phyloP scores from a whole-genome alignment of 2,797 vertebrate species.

The Tadarida brasiliensis region DNA sequence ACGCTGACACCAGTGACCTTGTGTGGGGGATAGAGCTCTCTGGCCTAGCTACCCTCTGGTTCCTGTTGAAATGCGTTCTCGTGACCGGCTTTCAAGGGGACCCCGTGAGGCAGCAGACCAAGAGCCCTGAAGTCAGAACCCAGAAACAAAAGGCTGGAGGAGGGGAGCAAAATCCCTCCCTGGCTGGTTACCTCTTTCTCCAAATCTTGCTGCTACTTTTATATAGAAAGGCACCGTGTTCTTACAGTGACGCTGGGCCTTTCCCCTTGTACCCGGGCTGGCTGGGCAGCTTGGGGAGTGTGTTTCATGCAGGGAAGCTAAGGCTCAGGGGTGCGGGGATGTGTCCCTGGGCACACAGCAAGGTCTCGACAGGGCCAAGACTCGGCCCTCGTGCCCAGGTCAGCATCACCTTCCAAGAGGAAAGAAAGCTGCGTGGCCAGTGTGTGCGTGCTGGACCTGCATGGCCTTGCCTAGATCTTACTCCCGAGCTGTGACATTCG shows the following conservation, averaged over 20 bases:
- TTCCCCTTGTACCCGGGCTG: not conserved
- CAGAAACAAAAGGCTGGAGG: not conserved
- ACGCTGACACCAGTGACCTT: not conserved
- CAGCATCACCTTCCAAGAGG: not conserved
- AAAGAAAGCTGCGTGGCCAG: not conserved
- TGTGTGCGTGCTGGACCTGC: accelerated
- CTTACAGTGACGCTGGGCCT: not conserved
- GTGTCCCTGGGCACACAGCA: not conserved
- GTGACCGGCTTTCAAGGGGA: not conserved
- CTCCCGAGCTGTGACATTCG: not conserved
- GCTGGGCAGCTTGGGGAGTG: not conserved
- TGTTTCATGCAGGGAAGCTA: not conserved
- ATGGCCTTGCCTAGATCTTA: not conserved
- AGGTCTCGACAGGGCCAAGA: not conserved
- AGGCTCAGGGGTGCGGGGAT: accelerated
- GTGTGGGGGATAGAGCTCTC: not conserved
- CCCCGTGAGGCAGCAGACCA: not conserved
- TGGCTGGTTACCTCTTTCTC: not conserved
- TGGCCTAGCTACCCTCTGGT: not conserved
- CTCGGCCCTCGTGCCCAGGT: not conserved
- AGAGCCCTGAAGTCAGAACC: not conserved
- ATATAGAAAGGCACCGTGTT: not conserved
- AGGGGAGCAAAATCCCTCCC: not conserved
- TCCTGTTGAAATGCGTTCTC: not conserved
- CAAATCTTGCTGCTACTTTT: not conserved